Evolutionary conservation across 37 sponge, comb jelly and placozoan species (phyloP), one percentile per base, ranked within the genome.

Genomic region (Axinella damicornis): DNA sequence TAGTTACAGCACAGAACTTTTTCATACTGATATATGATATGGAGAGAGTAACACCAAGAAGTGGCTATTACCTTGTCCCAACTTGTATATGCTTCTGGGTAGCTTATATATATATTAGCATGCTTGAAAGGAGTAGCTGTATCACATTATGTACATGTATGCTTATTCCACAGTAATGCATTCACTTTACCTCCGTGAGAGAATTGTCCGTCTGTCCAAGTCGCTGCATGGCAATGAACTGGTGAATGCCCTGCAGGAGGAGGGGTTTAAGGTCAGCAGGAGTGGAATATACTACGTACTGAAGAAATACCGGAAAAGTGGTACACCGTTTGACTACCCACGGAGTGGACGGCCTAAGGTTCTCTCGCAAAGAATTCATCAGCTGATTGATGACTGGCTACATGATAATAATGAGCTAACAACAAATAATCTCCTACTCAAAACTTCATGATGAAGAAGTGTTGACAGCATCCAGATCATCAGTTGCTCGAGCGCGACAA

Each of bases 211-310:
- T 5, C 32, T 67, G 33, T 2, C 27, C 5, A 30, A 32, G 33
- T 30, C 33, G 5, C 20, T 67, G 33, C 1, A 34, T 67, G 68
- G 68, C 9, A 30, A 30, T 33, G 2, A 30, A 32, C 19, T 67
- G 12, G 33, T 67, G 30, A 67, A 67, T 6, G 62, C 27, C 27
- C 62, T 61, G 11, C 25, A 11, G 19, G 33, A 67, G 28, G 68
- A 67, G 33, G 68, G 68, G 32, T 67, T 67, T 34, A 67, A 27
- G 32, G 68, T 67, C 33, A 67, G 33, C 30, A 67, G 68, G 33
- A 67, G 68, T 67, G 68, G 68, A 67, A 27, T 67, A 5, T 31
- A 67, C 27, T 61, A 61, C 27, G 62, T 61, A 27, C 5, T 61
- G 27, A 67, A 32, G 34, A 32, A 32, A 34, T 67, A 67, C 32